Percentiles rank a stretch among this genome's conserved stretches.
Evolutionary conservation across 2,113 vertebrate species (phyloP).

Genomic region (Psephotus haematonotus): DNA sequence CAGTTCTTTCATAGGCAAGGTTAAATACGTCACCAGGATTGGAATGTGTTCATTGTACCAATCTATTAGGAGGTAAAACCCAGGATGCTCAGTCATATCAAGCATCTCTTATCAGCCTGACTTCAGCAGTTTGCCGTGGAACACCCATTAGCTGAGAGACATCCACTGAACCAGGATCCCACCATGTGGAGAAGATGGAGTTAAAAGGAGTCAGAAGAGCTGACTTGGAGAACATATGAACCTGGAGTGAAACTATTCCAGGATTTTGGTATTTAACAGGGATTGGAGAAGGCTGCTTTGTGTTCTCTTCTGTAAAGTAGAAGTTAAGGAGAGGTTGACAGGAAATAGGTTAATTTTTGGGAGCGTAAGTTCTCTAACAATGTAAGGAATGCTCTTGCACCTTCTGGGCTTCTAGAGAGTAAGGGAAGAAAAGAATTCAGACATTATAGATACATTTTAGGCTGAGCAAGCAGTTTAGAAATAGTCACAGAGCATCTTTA

Average conservation of each 20-base stretch:
- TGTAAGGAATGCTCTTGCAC: background rate
- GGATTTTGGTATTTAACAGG: background rate
- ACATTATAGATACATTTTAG: background rate
- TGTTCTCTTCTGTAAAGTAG: background rate
- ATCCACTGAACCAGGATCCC: background rate
- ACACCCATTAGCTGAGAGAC: background rate
- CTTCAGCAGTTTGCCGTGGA: background rate
- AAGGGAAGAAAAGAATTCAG: background rate
- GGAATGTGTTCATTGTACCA: background rate
- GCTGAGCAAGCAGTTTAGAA: constrained; percentile 37
- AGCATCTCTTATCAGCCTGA: background rate
- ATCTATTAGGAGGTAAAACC: background rate
- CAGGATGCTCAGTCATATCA: background rate
- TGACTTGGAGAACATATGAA: background rate
- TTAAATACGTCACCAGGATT: background rate
- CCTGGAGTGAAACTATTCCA: background rate
- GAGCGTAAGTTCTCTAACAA: accelerated
- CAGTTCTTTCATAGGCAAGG: background rate
- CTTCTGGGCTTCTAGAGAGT: background rate
- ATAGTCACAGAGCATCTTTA: constrained; percentile 15
- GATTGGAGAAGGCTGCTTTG: background rate
- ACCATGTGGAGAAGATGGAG: background rate
- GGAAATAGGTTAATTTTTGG: background rate
- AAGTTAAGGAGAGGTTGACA: background rate
- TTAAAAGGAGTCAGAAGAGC: background rate